phyloP scores from a whole-genome alignment of 1,140 invertebrate genomes.

The Drosophila dunni region DNA sequence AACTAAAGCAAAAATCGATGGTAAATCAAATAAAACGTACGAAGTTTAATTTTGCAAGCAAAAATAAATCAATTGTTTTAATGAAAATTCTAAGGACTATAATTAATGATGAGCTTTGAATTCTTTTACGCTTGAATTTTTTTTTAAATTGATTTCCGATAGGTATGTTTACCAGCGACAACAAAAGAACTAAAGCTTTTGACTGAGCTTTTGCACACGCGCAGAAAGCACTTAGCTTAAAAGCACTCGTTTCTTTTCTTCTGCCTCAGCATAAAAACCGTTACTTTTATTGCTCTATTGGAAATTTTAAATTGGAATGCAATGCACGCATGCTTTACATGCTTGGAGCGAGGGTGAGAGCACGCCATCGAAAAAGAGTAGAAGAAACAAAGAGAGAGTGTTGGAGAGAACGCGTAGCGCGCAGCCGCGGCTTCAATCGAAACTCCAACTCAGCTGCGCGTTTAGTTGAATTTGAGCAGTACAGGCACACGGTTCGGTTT shows the following conservation, averaged over 20 bases:
- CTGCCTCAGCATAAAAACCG: conserved; percentile 6
- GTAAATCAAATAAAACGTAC: conserved; percentile 66
- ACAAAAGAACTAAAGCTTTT: too few relatives aligned
- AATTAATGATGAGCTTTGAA: too few relatives aligned
- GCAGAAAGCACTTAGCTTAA: too few relatives aligned
- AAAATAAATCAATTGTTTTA: conserved; percentile 50
- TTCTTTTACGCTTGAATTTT: too few relatives aligned
- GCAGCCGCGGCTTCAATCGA: conserved; percentile 19
- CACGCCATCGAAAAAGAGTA: conserved; percentile 16
- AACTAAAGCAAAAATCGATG: neutral
- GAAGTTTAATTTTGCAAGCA: conserved; percentile 77
- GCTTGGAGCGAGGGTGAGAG: neutral
- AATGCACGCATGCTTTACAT: conserved; percentile 34
- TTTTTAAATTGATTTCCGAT: too few relatives aligned
- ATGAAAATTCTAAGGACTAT: conserved; percentile 4
- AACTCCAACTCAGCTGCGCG: conserved; percentile 29
- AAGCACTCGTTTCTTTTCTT: neutral
- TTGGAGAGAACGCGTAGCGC: neutral
- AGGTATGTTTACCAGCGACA: too few relatives aligned
- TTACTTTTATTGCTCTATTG: conserved; percentile 18
- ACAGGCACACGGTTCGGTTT: conserved; percentile 44
- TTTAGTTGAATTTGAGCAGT: conserved; percentile 55
- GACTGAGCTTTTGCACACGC: too few relatives aligned
- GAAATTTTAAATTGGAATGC: conserved; percentile 37
- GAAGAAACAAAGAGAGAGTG: conserved; percentile 22